Evolutionary conservation across 2,797 vertebrate genomes (phyloP), one percentile per base, ranked within the genome.

Genomic region (Pseudomugil gertrudae): DNA sequence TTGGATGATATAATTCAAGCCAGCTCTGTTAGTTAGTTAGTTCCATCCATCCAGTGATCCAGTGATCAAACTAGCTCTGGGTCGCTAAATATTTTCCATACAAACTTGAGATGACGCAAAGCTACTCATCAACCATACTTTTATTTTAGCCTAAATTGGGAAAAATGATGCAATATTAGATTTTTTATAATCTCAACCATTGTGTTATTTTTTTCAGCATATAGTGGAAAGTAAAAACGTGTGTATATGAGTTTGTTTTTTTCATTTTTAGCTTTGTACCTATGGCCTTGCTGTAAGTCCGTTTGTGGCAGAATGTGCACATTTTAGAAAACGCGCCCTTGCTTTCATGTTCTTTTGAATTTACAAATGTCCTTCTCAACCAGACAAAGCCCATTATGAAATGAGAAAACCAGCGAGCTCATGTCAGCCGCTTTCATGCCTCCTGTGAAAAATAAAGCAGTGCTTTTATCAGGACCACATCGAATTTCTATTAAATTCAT

Each of bases 271-370:
- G 13, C n/a, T 26, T 9, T 60, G 55, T 47, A 63, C 14, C 32
- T 32, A 52, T 24, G 43, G 27, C 36, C 63, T 73, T 29, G n/a
- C 61, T 35, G 54, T 4, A 58, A 75, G 60, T 48, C 57, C 51
- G n/a, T 76, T 69, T 29, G 38, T 63, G 61, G 50, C 64, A 57
- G n/a, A 30, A 29, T 23, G 57, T 60, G 63, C 56, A 36, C 35
- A 72, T 60, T 43, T 14, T 58, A 19, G 36, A 29, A 66, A 38
- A 36, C 50, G 48, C 40, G 60, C 48, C 51, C 66, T 59, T 29
- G 54, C 55, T 68, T 68, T 81, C 69, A 74, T 66, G 58, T 40
- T 50, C 66, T 78, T 63, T 72, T 71, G 48, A 63, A 85, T 76
- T 69, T 45, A 66, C 60, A 73, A 57, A 64, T 75, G 66, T 54